These are phyloP conservation scores for Esperia sulphurella DNA, from an alignment of 2,888 invertebrate species.

Conservation along the genomic window DNA sequence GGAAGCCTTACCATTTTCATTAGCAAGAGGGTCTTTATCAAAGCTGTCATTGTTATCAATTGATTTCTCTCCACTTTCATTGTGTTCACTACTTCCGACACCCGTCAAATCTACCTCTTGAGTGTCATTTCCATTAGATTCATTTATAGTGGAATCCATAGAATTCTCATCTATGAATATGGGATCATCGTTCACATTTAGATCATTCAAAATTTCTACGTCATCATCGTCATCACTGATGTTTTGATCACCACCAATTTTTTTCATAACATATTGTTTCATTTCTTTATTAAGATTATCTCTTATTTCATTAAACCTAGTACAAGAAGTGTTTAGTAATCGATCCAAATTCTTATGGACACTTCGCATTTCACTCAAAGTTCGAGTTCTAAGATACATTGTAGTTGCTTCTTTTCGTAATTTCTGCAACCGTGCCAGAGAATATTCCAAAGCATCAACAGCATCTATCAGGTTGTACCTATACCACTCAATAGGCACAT, in stretches of 20 bases:
- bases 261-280: constrained; percentile 67
- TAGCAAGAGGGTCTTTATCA: constrained; percentile 8
- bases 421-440: constrained; percentile 70
- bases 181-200: constrained; percentile 60
- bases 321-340: constrained; percentile 72
- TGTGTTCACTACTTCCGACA: constrained; percentile 65
- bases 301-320: constrained; percentile 74
- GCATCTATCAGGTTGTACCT: constrained; percentile 79
- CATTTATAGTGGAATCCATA: constrained; percentile 51
- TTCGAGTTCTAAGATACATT: constrained; percentile 63
- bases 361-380: constrained; percentile 69
- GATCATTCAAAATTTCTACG: constrained; percentile 59
- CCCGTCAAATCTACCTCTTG: constrained; percentile 63
- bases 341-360: constrained; percentile 78
- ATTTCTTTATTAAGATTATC: constrained; percentile 77
- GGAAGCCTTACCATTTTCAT: neutral
- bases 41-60: constrained; percentile 12
- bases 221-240: constrained; percentile 49
- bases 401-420: constrained; percentile 70
- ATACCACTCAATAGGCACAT: constrained; percentile 78
- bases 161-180: constrained; percentile 76
- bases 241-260: constrained; percentile 21
- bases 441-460: constrained; percentile 77
- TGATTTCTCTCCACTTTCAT: constrained; percentile 62
- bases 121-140: constrained; percentile 28